Evolutionary conservation across 2,113 vertebrate species (phyloP).

Genomic region (Toxostoma redivivum): DNA sequence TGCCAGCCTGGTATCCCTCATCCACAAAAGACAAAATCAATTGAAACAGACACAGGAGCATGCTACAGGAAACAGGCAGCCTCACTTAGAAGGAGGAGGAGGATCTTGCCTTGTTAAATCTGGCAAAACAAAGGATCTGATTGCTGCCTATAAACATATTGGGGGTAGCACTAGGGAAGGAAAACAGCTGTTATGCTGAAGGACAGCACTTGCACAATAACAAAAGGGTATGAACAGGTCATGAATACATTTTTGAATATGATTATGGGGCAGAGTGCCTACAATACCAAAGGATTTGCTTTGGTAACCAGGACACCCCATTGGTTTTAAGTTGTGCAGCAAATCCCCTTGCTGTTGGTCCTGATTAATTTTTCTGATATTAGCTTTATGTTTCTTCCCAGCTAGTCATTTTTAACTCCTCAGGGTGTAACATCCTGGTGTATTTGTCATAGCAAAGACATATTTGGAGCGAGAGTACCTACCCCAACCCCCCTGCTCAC

Average conservation of each 20-base stretch:
- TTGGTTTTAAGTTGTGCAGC: neutral
- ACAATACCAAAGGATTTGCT: neutral
- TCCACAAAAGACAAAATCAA: neutral
- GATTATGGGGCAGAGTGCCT: neutral
- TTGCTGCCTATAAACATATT: constrained; percentile 15
- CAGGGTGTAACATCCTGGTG: neutral
- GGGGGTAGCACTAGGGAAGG: constrained; percentile 6
- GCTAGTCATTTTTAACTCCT: neutral
- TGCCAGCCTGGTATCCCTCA: neutral
- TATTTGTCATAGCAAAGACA: neutral
- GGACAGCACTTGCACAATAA: constrained; percentile 29
- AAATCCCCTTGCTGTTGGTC: neutral
- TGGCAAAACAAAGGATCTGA: constrained; percentile 38
- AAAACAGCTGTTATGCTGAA: constrained; percentile 48
- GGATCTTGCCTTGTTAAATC: constrained; percentile 9
- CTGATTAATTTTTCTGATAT: neutral
- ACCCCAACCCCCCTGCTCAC: neutral
- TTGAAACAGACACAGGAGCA: neutral
- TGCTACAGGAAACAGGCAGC: neutral
- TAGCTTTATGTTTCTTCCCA: neutral
- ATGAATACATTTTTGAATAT: constrained; percentile 24
- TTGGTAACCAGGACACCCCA: neutral
- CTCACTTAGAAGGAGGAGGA: neutral
- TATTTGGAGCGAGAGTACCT: neutral
- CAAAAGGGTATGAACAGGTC: constrained; percentile 24